These are phyloP conservation scores for Strigamia transsilvanica DNA, from an alignment of 2,888 invertebrate species.

Conservation along the genomic window DNA sequence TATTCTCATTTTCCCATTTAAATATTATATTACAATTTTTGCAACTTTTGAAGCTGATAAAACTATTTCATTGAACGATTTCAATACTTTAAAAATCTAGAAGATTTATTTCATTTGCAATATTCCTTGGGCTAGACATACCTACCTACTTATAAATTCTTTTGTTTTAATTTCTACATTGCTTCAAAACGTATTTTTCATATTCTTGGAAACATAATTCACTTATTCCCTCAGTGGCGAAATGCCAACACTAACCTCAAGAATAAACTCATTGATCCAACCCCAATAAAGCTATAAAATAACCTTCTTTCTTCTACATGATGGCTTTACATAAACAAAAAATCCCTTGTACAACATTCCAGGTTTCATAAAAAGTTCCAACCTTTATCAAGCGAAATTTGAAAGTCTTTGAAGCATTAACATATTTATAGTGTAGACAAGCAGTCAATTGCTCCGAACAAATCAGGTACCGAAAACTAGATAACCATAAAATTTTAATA, in stretches of 20 bases:
- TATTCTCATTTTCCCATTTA: no score
- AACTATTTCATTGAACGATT: no score
- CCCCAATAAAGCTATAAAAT: constrained; percentile 28
- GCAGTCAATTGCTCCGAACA: neutral
- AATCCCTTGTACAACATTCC: constrained; percentile 7
- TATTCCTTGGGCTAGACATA: neutral
- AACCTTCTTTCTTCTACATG: neutral
- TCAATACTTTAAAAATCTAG: no score
- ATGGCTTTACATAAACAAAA: constrained; percentile 7
- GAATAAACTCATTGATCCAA: constrained; percentile 46
- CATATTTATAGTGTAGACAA: neutral
- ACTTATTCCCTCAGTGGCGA: constrained; percentile 17
- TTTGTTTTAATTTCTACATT: neutral
- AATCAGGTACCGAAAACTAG: no score
- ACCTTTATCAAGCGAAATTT: neutral
- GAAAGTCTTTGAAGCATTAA: neutral
- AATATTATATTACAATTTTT: no score
- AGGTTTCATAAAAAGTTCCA: constrained; percentile 2
- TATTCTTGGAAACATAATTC: constrained; percentile 44
- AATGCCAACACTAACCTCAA: constrained; percentile 28
- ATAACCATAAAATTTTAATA: no score
- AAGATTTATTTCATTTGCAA: neutral
- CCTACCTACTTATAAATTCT: neutral
- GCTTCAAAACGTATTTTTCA: neutral
- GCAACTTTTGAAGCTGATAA: no score